These are phyloP conservation scores for Cepaea hortensis DNA, from an alignment of 2,888 invertebrate species.

Conservation along the genomic window DNA sequence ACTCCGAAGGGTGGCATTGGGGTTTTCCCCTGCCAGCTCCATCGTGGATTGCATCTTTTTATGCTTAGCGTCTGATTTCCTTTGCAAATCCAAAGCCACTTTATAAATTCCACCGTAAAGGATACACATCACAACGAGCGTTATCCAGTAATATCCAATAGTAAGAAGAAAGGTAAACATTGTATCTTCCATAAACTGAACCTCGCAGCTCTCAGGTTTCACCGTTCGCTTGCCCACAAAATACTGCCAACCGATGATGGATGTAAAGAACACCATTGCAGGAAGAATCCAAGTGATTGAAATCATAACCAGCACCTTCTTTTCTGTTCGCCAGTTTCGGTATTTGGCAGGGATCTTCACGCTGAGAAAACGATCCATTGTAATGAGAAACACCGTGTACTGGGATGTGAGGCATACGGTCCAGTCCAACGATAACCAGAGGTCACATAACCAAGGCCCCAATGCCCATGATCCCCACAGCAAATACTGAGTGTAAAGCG, in stretches of 20 bases:
- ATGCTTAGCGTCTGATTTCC: constrained; percentile 96
- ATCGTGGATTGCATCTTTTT: constrained; percentile 81
- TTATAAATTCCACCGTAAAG: constrained; percentile 98
- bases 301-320: constrained; percentile 91
- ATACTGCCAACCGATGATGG: constrained; percentile 99
- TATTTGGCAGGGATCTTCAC: constrained; percentile 98
- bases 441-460: constrained; percentile 94
- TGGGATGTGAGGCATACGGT: constrained; percentile 99
- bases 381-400: constrained; percentile 98
- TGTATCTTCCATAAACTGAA: constrained; percentile 97
- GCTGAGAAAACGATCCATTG: constrained; percentile 98
- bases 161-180: constrained; percentile 97
- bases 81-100: constrained; percentile 97
- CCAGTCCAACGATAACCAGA: constrained; percentile 99
- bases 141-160: constrained; percentile 98
- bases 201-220: constrained; percentile 91
- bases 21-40: constrained; percentile 80
- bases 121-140: constrained; percentile 93
- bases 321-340: constrained; percentile 96
- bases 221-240: constrained; percentile 94
- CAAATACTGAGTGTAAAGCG: constrained; percentile 98
- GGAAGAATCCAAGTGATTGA: constrained; percentile 98
- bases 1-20: constrained; percentile 23
- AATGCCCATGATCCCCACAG: constrained; percentile 97
- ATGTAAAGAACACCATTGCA: constrained; percentile 95